Base-by-base conservation (phyloP, 37 sponge, comb jelly and placozoan species). In the Halisarca cf. caerulea region DNA sequence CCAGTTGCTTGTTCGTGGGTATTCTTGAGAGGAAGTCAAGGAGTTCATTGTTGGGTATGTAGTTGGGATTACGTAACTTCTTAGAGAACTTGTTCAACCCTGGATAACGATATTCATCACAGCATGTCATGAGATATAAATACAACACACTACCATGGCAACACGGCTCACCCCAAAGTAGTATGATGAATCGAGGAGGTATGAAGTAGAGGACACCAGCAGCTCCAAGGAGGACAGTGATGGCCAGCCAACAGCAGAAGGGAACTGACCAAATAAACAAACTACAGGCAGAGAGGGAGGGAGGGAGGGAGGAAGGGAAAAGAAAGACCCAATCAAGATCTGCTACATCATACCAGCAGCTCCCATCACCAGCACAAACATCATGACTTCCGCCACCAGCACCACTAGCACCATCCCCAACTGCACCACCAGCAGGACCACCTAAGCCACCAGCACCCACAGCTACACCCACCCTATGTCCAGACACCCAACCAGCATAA, bases 11-110 rank as follows among this genome's bases (percentile, higher is more conserved):
- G 68, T 97, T 84, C 15, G 93, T 86, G 0, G 98, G 98, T 4
- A 89, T 35, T 24, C 95, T 78, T 17, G 95, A 97, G 15, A 97
- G 57, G 64, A 94, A 92, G 84, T 97, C 93, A 39, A 92, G 57
- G 7, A 97, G 75, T 82, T 94, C 98, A 38, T 97, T 88, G 83
- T 97, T 94, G 5, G 88, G 89, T 32, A 94, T 90, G 83, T 83
- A 89, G 83, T 92, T 82, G 9, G 95, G 98, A 6, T 92, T 90
- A 18, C 87, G 80, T 0, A 97, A 81, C 66, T 82, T 72, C 59
- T 92, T 92, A 23, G 98, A 88, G 62, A 94, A 88, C 87, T 97
- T 97, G 85, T 97, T 94, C 25, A 97, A 59, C 30, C 96, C 96
- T 95, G 38, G n/a, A n/a, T n/a, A n/a, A n/a, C n/a, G n/a, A n/a